These are phyloP conservation scores for Tanypteryx hageni DNA, from an alignment of 2,888 invertebrate species.

Conservation along the genomic window DNA sequence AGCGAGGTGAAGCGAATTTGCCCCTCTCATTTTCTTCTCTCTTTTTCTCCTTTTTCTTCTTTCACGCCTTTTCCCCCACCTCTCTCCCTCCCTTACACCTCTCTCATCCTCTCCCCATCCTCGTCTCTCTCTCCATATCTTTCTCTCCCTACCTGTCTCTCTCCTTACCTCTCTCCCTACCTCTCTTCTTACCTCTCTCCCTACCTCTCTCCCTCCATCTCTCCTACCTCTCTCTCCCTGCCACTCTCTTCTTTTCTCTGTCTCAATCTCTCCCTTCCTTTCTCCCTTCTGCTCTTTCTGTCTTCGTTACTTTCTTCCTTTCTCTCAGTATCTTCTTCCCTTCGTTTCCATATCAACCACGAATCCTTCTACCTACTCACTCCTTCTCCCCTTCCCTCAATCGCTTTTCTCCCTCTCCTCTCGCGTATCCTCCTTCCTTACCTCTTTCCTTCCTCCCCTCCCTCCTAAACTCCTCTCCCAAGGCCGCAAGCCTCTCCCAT, in stretches of 20 bases:
- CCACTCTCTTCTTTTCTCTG: background rate
- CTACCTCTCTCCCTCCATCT: too few relatives aligned
- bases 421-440: background rate
- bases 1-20: background rate
- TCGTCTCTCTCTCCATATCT: background rate
- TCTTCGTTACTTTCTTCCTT: background rate
- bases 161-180: too few relatives aligned
- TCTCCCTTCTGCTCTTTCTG: background rate
- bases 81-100: background rate
- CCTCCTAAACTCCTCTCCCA: background rate
- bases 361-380: background rate
- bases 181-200: too few relatives aligned
- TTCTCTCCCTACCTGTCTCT: too few relatives aligned
- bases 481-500: slow-evolving; percentile 38
- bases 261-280: background rate
- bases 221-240: too few relatives aligned
- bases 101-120: background rate
- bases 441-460: background rate
- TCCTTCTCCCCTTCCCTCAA: background rate
- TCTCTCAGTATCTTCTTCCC: background rate
- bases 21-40: too few relatives aligned
- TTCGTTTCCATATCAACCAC: background rate
- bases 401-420: background rate
- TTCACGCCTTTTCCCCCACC: background rate
- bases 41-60: too few relatives aligned